Percentiles rank a stretch among this genome's conserved stretches.
phyloP scores from a whole-genome alignment of 2,888 invertebrate genomes.

The Microplitis manilae region DNA sequence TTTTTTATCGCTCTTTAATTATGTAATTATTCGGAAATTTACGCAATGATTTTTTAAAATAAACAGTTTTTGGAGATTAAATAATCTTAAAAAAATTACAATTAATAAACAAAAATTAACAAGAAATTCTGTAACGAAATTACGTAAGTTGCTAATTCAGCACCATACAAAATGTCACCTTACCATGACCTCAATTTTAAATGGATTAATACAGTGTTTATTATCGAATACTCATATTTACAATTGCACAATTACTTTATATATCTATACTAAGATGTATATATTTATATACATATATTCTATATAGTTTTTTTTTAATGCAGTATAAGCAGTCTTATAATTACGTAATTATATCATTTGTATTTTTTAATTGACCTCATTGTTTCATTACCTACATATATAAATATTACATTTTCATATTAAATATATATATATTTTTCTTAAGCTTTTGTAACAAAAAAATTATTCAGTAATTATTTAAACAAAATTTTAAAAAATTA shows the following conservation, averaged over 20 bases:
- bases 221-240: constrained; percentile 32
- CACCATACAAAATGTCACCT: constrained; percentile 22
- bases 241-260: background rate
- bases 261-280: background rate
- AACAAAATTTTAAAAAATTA: no score
- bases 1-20: no score
- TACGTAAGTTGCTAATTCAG: constrained; percentile 41
- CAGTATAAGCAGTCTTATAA: constrained; percentile 36
- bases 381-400: background rate
- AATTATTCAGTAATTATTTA: no score
- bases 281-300: constrained; percentile 32
- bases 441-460: no score
- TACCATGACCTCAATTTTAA: constrained; percentile 8
- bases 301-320: constrained; percentile 17
- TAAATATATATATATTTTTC: no score
- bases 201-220: background rate
- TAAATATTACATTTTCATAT: no score
- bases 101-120: background rate
- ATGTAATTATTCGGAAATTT: no score
- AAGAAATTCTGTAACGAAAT: constrained; percentile 25
- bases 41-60: no score
- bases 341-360: constrained; percentile 35
- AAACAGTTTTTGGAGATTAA: no score
- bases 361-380: constrained; percentile 2
- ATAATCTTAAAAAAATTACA: no score